Percentiles rank a stretch among this genome's conserved stretches.
These are phyloP conservation scores for Acheta domesticus DNA, from an alignment of 2,888 invertebrate species.

Conservation along the genomic window DNA sequence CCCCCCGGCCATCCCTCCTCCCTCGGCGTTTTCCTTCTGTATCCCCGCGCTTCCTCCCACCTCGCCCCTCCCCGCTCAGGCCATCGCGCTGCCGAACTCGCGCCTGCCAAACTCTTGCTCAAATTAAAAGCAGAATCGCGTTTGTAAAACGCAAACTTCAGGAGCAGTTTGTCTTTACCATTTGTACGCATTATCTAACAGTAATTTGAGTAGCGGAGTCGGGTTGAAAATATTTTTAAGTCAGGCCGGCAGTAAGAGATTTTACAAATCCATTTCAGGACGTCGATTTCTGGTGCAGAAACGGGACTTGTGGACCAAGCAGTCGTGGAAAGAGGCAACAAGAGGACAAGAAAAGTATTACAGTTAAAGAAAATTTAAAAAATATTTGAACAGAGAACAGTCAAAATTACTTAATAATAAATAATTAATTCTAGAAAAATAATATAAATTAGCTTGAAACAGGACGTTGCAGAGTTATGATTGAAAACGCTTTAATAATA, in stretches of 20 bases:
- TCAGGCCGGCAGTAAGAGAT: not conserved
- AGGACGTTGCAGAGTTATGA: too few species aligned
- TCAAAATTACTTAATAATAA: too few species aligned
- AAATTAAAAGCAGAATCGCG: conserved; percentile 18
- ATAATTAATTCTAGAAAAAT: too few species aligned
- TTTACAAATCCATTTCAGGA: not conserved
- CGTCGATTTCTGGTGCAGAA: too few species aligned
- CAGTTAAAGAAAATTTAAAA: too few species aligned
- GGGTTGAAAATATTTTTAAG: not conserved
- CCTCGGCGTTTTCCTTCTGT: not conserved
- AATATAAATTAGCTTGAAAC: too few species aligned
- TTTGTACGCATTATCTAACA: conserved; percentile 7
- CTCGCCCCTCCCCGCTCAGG: too few species aligned
- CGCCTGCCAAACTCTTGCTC: not conserved
- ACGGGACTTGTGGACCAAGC: too few species aligned
- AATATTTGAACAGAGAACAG: too few species aligned
- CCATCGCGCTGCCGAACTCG: not conserved
- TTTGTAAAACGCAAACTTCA: conserved; percentile 18
- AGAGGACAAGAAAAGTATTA: too few species aligned
- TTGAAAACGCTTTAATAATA: too few species aligned
- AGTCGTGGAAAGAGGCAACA: too few species aligned
- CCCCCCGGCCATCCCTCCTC: not conserved
- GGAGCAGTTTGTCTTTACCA: conserved; percentile 18
- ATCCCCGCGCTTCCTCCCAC: not conserved
- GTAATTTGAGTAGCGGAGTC: not conserved